Evolutionary conservation across 2,888 invertebrate genomes (phyloP).

Genomic region (Pachydiplax longipennis): DNA sequence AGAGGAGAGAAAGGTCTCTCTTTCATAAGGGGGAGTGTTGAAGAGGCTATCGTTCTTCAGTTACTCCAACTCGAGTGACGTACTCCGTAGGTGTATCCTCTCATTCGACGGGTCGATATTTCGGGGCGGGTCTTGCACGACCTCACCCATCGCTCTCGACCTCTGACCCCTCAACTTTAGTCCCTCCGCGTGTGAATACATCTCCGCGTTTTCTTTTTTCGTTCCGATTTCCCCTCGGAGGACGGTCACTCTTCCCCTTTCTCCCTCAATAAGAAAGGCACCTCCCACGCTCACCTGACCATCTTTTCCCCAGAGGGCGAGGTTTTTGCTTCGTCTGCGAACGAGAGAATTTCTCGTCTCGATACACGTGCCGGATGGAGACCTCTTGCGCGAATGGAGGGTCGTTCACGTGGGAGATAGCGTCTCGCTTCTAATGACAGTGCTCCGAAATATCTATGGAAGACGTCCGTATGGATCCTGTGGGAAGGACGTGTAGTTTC

Average conservation of each 20-base stretch:
- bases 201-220: background rate
- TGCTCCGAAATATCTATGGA: too few species aligned
- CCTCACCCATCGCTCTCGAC: slow-evolving; percentile 1
- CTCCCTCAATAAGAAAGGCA: background rate
- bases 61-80: slow-evolving; percentile 16
- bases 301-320: too few species aligned
- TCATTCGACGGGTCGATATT: background rate
- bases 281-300: background rate
- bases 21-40: too few species aligned
- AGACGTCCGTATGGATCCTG: too few species aligned
- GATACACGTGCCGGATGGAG: too few species aligned
- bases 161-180: slow-evolving; percentile 2
- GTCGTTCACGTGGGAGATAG: too few species aligned
- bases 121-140: background rate
- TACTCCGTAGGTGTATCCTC: background rate
- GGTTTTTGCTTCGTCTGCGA: too few species aligned
- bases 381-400: too few species aligned
- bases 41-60: slow-evolving; percentile 13
- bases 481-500: too few species aligned
- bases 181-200: background rate
- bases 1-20: background rate
- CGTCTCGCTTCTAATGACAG: too few species aligned
- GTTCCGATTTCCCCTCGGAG: background rate
- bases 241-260: too few species aligned
- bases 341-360: too few species aligned